Evolutionary conservation across 1,140 invertebrate species (phyloP), one percentile per base, ranked within the genome.

Genomic region (Gonatopus flavifemur): DNA sequence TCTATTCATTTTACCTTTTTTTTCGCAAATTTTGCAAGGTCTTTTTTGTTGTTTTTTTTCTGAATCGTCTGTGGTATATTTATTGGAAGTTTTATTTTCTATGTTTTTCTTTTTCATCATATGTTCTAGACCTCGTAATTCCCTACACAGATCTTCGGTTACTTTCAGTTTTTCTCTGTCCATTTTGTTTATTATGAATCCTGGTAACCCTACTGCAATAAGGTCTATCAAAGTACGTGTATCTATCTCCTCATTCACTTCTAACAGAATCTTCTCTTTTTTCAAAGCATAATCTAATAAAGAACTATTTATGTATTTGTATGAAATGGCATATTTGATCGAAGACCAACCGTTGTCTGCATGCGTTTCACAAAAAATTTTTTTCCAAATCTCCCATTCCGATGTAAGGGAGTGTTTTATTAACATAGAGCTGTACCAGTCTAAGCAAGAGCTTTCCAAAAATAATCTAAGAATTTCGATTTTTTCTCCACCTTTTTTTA

Each of bases 1-100:
- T 6, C 38, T 46, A n/a, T 30, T 19, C 13, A 40, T 24, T 42
- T 19, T 54, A 16, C 35, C 32, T 57, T 15, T 49, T 33, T 6
- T 33, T 33, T 33, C 10, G 31, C 31, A 33, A n/a, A n/a, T 7
- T 33, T 33, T 7, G 15, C 31, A 33, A 7, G 5, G 31, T 33
- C 4, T 5, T 33, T 33, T 33, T n/a, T 33, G 4, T 8, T n/a
- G 4, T 33, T n/a, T 33, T 8, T 3, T 13, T 33, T 33, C n/a
- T n/a, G 31, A n/a, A n/a, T n/a, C n/a, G n/a, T n/a, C n/a, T n/a
- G n/a, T n/a, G n/a, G n/a, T n/a, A n/a, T n/a, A n/a, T n/a, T n/a
- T n/a, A n/a, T 33, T 33, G 5, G 10, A 5, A 3, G 10, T 5
- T 13, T n/a, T 33, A 3, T 3, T 33, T 33, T 33, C 5, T 33